Evolutionary conservation across 92 coral and sea anemone genomes (phyloP).

Genomic region (Epizoanthus stellaris): DNA sequence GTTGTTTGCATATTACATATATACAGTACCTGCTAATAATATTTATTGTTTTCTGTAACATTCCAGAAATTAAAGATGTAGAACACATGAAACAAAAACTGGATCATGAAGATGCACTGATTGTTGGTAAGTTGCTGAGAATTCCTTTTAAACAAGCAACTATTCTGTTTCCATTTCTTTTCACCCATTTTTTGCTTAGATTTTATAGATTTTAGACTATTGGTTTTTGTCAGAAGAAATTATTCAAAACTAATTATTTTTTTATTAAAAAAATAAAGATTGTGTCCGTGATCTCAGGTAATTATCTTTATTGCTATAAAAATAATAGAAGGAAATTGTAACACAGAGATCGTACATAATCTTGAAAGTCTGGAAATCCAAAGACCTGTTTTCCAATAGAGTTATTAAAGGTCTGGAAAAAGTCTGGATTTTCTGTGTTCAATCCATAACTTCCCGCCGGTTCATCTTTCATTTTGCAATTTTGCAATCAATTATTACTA

Average conservation of each 20-base stretch:
- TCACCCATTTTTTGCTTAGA: not conserved
- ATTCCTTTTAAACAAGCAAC: not conserved
- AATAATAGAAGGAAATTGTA: no score
- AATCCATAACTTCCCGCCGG: no score
- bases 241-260: no score
- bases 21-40: not conserved
- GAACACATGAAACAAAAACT: constrained; percentile 52
- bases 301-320: no score
- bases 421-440: no score
- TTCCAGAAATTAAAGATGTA: constrained; percentile 70
- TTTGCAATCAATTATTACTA: not conserved
- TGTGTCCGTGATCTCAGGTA: no score
- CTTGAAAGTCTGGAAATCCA: no score
- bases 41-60: not conserved
- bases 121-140: constrained; percentile 63
- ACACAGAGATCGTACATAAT: no score
- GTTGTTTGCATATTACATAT: not conserved
- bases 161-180: not conserved
- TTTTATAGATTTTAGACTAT: no score
- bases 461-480: not conserved
- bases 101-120: constrained; percentile 39
- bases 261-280: no score
- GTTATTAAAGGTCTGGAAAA: not conserved
- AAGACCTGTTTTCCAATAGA: no score
- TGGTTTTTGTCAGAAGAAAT: no score